A percentile compares a stretch with the other conserved stretches of the same genome.
Conservation (phyloP, 2,888 invertebrate genomes). For the Eristalis tenax region DNA sequence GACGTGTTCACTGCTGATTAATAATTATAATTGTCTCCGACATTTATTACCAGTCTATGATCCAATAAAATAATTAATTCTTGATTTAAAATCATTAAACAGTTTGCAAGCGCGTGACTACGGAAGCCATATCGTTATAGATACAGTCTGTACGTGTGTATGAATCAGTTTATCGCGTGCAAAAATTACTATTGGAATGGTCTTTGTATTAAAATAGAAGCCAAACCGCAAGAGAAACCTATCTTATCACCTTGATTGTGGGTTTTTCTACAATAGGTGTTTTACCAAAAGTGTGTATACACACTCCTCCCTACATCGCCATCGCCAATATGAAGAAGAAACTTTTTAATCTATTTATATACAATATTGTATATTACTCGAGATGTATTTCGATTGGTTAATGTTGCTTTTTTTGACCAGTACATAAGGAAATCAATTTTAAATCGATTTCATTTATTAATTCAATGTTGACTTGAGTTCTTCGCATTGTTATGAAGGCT, state of each 20-base stretch:
- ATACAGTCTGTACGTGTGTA: slow-evolving; percentile 8
- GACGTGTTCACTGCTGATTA: slow-evolving; percentile 28
- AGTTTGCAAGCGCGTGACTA: slow-evolving; percentile 19
- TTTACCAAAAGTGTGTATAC: not conserved
- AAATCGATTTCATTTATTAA: slow-evolving; percentile 57
- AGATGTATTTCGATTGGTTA: slow-evolving; percentile 29
- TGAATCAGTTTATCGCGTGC: slow-evolving; percentile 50
- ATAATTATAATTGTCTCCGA: slow-evolving; percentile 52
- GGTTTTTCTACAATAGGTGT: slow-evolving; percentile 47
- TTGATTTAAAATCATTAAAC: slow-evolving; percentile 51
- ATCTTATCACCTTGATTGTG: slow-evolving; percentile 66
- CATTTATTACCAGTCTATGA: slow-evolving; percentile 58
- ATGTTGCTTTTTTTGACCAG: slow-evolving; percentile 38
- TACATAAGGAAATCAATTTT: slow-evolving; percentile 57
- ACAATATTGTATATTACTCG: slow-evolving; percentile 16
- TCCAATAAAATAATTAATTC: slow-evolving; percentile 66
- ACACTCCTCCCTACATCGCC: not conserved
- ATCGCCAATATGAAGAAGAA: not conserved
- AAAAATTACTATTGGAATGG: slow-evolving; percentile 49
- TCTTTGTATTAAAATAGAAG: slow-evolving; percentile 43
- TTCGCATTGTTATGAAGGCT: slow-evolving; percentile 36
- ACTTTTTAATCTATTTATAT: slow-evolving; percentile 47
- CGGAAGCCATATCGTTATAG: slow-evolving; percentile 6
- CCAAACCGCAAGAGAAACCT: slow-evolving; percentile 22
- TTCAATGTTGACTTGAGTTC: slow-evolving; percentile 14